Evolutionary conservation across 1,140 invertebrate species (phyloP).

Genomic region (Drosophila navojoa): DNA sequence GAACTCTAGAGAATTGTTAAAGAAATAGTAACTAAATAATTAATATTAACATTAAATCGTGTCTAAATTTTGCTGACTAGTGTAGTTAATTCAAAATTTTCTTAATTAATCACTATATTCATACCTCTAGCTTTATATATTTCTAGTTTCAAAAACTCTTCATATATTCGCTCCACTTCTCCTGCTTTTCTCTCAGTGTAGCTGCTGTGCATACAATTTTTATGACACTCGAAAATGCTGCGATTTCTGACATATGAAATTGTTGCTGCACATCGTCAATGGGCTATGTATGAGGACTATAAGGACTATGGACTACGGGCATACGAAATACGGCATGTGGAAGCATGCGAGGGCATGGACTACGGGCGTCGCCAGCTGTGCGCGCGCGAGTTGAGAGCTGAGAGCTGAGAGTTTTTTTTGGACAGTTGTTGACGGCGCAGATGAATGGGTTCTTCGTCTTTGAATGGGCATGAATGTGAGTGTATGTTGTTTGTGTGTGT

Average conservation of each 20-base stretch:
- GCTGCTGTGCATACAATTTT: conserved; percentile 72
- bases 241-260: conserved; percentile 68
- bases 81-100: no score
- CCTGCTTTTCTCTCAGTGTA: conserved; percentile 7
- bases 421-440: conserved; percentile 50
- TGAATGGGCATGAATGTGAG: conserved; percentile 25
- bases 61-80: no score
- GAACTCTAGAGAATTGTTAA: no score
- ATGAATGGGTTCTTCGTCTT: conserved; percentile 41
- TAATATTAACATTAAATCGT: no score
- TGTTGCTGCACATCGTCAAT: conserved; percentile 60
- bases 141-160: no score
- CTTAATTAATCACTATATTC: no score
- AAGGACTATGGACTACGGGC: not conserved
- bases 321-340: not conserved
- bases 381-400: conserved; percentile 10
- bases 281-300: conserved; percentile 16
- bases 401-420: not conserved
- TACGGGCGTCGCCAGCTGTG: conserved; percentile 39
- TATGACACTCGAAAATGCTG: conserved; percentile 82
- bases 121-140: no score
- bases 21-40: no score
- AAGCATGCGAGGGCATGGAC: not conserved
- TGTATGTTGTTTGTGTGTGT: conserved; percentile 13
- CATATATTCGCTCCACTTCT: no score